phyloP scores from a whole-genome alignment of 2,113 vertebrate species.

The Puntigrus tetrazona region DNA sequence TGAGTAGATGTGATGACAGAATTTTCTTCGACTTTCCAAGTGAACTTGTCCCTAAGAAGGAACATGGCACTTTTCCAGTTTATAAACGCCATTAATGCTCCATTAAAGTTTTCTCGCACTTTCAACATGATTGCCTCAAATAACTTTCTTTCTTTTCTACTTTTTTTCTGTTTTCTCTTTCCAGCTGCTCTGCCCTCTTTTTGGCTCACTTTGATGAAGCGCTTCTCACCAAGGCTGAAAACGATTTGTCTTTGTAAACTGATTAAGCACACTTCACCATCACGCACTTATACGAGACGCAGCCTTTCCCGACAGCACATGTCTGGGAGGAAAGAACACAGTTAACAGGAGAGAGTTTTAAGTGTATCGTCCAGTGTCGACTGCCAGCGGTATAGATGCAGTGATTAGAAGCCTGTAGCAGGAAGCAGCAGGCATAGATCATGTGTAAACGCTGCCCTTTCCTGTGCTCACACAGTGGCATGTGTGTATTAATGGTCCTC shows the following conservation, averaged over 20 bases:
- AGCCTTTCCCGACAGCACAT: neutral
- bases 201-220: conserved; percentile 32
- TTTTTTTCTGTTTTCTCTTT: no score
- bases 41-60: conserved; percentile 42
- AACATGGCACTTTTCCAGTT: conserved; percentile 57
- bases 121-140: conserved; percentile 3
- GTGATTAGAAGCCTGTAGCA: conserved; percentile 25
- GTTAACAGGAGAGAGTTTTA: conserved; percentile 24
- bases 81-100: conserved; percentile 69
- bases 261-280: conserved; percentile 38
- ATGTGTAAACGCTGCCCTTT: neutral
- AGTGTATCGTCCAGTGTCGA: no score
- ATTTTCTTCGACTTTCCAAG: neutral
- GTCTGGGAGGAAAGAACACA: neutral
- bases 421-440: conserved; percentile 24
- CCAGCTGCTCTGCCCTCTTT: conserved; percentile 35
- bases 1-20: neutral
- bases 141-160: no score
- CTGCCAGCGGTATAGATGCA: no score
- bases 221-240: conserved; percentile 40
- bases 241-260: conserved; percentile 29
- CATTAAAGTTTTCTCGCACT: conserved; percentile 61
- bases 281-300: conserved; percentile 21
- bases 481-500: conserved; percentile 34
- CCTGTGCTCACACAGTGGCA: conserved; percentile 3